These are phyloP conservation scores for Pygocentrus nattereri DNA, from an alignment of 2,797 vertebrate genomes.

Conservation along the genomic window DNA sequence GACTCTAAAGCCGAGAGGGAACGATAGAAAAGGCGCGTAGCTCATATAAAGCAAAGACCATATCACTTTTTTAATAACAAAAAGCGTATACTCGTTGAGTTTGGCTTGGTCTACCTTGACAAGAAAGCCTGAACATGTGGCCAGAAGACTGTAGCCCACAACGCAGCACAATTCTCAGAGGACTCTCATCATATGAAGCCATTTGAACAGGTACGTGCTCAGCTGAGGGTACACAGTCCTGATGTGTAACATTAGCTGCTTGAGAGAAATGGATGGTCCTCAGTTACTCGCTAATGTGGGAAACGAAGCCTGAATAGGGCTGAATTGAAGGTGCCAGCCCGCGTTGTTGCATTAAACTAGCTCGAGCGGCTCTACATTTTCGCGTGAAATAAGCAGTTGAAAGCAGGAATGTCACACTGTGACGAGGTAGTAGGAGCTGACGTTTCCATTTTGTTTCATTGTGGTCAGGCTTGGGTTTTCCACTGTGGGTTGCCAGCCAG, in stretches of 20 bases:
- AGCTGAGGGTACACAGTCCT: conserved; percentile 16
- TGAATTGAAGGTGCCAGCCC: conserved; percentile 8
- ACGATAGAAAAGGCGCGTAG: not conserved
- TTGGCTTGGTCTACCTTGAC: not conserved
- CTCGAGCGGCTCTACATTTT: not conserved
- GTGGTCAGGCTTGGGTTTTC: not conserved
- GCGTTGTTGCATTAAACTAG: not conserved
- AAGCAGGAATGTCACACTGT: not conserved
- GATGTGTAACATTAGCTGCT: not conserved
- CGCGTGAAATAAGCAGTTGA: not conserved
- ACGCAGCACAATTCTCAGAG: conserved; percentile 51
- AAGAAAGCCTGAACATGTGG: conserved; percentile 19
- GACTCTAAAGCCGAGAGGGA: not conserved
- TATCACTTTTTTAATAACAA: too few relatives aligned
- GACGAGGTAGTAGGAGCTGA: conserved; percentile 25
- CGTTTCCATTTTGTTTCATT: conserved; percentile 46
- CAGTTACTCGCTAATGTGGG: not conserved
- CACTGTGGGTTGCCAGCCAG: conserved; percentile 1
- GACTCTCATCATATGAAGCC: conserved; percentile 32
- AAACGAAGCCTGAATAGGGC: not conserved
- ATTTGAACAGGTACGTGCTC: conserved; percentile 55
- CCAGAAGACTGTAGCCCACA: conserved; percentile 26
- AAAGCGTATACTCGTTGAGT: conserved; percentile 1
- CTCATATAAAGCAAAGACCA: not conserved
- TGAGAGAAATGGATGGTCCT: not conserved